Conservation (phyloP, 2,113 vertebrate genomes). For the Callithrix jacchus region DNA sequence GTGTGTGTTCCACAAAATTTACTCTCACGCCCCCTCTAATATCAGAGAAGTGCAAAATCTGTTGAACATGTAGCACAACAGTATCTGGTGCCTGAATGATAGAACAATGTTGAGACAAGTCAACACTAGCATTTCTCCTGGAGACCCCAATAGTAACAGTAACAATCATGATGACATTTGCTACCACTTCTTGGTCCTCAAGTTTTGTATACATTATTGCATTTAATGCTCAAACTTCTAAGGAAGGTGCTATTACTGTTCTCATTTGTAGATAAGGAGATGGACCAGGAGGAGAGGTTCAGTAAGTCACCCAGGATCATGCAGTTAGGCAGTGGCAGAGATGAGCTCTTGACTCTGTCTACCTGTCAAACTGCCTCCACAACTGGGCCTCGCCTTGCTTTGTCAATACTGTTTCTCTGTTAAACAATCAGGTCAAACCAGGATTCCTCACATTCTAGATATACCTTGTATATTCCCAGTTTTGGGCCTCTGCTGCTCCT, state of each 20-base stretch:
- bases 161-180: not conserved
- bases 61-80: fast-evolving
- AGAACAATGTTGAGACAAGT: not conserved
- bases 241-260: not conserved
- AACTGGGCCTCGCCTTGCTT: not conserved
- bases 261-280: not conserved
- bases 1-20: not conserved
- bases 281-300: not conserved
- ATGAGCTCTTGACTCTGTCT: not conserved
- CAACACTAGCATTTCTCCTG: not conserved
- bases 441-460: not conserved
- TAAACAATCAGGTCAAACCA: not conserved
- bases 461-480: too few relatives aligned
- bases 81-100: not conserved
- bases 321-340: not conserved
- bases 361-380: not conserved
- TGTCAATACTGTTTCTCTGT: not conserved
- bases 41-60: not conserved
- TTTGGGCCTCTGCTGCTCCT: not conserved
- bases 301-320: not conserved
- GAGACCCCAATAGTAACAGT: not conserved
- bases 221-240: not conserved
- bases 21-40: too few relatives aligned
- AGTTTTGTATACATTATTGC: not conserved
- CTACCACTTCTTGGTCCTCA: not conserved